A percentile compares a stretch with the other conserved stretches of the same genome.
These are phyloP conservation scores for Drosophila algonquin DNA, from an alignment of 2,888 invertebrate species.

Conservation along the genomic window DNA sequence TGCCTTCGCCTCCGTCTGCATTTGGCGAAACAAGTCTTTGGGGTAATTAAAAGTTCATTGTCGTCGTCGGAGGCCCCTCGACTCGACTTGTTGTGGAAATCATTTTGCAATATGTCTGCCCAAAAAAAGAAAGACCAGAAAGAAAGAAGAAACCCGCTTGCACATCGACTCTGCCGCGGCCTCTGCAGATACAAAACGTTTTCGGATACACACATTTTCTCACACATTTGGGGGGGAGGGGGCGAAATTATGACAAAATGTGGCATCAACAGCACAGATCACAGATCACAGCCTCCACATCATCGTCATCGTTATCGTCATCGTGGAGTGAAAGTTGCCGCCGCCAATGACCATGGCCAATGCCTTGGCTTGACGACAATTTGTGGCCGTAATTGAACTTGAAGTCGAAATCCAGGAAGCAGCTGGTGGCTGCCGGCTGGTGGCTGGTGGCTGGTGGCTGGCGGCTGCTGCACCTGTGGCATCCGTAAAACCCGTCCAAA, in stretches of 20 bases:
- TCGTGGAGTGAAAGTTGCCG: conserved; percentile 16
- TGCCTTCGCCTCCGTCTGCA: conserved; percentile 45
- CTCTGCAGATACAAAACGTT: conserved; percentile 42
- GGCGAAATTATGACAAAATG: conserved; percentile 42
- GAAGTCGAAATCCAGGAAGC: conserved; percentile 64
- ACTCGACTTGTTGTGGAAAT: conserved; percentile 62
- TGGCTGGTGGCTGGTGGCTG: conserved; percentile 2
- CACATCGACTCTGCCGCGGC: conserved; percentile 24
- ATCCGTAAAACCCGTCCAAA: not conserved
- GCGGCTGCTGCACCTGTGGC: conserved; percentile 46
- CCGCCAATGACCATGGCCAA: too few relatives aligned
- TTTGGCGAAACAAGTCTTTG: conserved; percentile 62
- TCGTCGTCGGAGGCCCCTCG: conserved; percentile 45
- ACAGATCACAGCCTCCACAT: conserved; percentile 11
- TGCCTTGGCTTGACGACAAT: conserved; percentile 52
- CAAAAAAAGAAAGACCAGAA: conserved; percentile 35
- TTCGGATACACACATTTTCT: conserved; percentile 39
- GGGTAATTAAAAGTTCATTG: conserved; percentile 76
- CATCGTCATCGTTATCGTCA: conserved; percentile 16
- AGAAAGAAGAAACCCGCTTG: conserved; percentile 5
- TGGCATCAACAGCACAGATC: conserved; percentile 10
- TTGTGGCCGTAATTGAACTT: conserved; percentile 72
- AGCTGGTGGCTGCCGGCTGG: too few relatives aligned
- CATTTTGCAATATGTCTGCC: conserved; percentile 70
- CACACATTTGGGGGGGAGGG: conserved; percentile 23